Percentiles rank a stretch among this genome's conserved stretches.
Conservation (phyloP, 2,888 invertebrate genomes). For the Pristionchus arcanus region DNA sequence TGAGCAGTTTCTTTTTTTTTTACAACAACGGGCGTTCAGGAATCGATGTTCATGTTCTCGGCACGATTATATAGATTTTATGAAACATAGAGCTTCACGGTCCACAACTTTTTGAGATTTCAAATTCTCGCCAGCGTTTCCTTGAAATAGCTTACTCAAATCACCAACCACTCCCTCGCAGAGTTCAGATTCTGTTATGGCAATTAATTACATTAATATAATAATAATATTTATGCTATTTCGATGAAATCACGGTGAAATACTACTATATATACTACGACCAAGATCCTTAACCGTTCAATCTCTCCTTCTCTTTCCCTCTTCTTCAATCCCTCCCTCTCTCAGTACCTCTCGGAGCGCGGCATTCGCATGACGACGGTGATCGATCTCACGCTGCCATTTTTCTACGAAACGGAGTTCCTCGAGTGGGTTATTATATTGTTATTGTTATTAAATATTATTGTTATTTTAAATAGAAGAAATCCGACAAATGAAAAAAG, state of each 20-base stretch:
- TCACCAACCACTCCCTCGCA: background rate
- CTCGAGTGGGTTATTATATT: constrained; percentile 36
- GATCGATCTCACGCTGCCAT: constrained; percentile 53
- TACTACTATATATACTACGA: too few relatives aligned
- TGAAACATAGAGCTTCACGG: background rate
- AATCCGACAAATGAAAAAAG: too few relatives aligned
- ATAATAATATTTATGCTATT: too few relatives aligned
- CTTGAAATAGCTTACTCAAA: background rate
- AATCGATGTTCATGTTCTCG: too few relatives aligned
- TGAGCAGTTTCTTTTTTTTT: too few relatives aligned
- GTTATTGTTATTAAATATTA: background rate
- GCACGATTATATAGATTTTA: background rate
- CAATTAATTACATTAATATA: too few relatives aligned
- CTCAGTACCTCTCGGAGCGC: background rate
- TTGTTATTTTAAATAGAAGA: background rate
- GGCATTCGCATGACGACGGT: constrained; percentile 28
- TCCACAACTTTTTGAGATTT: too few relatives aligned
- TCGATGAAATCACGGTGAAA: too few relatives aligned
- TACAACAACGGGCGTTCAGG: too few relatives aligned
- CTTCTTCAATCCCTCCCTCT: background rate
- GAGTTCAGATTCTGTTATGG: too few relatives aligned
- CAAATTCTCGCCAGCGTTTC: background rate
- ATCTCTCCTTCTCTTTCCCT: background rate
- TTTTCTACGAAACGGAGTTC: constrained; percentile 27
- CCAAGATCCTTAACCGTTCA: too few relatives aligned